Conservation (phyloP, 2,797 vertebrate genomes). For the Tokudaia tokunoshimensis region DNA sequence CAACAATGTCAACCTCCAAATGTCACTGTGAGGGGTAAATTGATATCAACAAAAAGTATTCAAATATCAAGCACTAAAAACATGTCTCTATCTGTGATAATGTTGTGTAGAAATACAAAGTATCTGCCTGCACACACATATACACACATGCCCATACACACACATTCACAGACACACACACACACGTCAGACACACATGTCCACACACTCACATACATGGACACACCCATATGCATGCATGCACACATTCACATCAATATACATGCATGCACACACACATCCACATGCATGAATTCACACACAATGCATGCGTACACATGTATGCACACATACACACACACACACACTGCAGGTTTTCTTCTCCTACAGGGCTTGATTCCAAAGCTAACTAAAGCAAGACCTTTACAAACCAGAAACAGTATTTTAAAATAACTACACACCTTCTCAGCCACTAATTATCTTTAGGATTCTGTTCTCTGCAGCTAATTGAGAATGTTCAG, state of each 20-base stretch:
- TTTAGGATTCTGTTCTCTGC: constrained; percentile 77
- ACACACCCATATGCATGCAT: not conserved
- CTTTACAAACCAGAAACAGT: constrained; percentile 73
- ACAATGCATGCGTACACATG: not conserved
- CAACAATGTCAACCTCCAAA: not conserved
- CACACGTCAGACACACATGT: too few species aligned
- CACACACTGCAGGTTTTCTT: not conserved
- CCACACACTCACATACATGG: too few species aligned
- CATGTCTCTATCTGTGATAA: not conserved
- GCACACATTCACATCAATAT: not conserved
- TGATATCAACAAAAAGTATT: not conserved
- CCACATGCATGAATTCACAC: not conserved
- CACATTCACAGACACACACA: too few species aligned
- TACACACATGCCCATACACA: too few species aligned
- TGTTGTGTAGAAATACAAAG: not conserved
- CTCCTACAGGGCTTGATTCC: constrained; percentile 66
- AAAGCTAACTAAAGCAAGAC: constrained; percentile 78
- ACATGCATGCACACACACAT: not conserved
- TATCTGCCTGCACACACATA: not conserved
- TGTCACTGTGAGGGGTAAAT: not conserved
- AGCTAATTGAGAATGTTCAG: constrained; percentile 78
- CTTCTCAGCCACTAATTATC: constrained; percentile 79
- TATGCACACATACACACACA: not conserved
- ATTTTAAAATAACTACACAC: constrained; percentile 77
- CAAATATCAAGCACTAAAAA: constrained; percentile 20